phyloP scores from a whole-genome alignment of 2,113 vertebrate genomes.

The Desmodus rotundus region DNA sequence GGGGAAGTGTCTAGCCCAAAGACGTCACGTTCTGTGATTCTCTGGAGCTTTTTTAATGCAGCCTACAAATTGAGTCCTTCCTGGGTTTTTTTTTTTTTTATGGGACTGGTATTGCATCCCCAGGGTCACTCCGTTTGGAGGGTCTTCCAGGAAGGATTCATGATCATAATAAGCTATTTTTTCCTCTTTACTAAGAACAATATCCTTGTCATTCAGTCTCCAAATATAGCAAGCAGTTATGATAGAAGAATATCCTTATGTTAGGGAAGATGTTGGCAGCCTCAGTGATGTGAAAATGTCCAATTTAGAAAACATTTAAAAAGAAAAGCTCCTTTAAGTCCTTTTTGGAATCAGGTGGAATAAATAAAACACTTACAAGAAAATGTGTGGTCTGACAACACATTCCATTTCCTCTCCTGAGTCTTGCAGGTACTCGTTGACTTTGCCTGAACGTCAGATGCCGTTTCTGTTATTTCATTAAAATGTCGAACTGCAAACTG shows the following conservation, averaged over 20 bases:
- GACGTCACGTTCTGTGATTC: not conserved
- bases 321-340: conserved; percentile 28
- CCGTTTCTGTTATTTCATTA: conserved; percentile 58
- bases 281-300: conserved; percentile 36
- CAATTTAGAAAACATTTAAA: conserved; percentile 57
- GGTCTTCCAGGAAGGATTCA: conserved; percentile 10
- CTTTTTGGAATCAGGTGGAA: conserved; percentile 36
- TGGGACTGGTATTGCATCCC: not conserved
- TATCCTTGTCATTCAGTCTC: conserved; percentile 37
- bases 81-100: not conserved
- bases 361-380: not conserved
- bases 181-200: conserved; percentile 55
- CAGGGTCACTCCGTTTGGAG: not conserved
- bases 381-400: not conserved
- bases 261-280: conserved; percentile 49
- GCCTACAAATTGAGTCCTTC: not conserved
- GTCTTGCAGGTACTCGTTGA: conserved; percentile 44
- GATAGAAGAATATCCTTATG: conserved; percentile 61
- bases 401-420: not conserved
- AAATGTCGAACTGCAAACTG: conserved; percentile 63
- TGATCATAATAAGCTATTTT: conserved; percentile 30
- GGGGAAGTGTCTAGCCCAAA: not conserved
- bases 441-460: conserved; percentile 17
- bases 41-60: not conserved
- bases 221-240: conserved; percentile 47